phyloP scores from a whole-genome alignment of 2,888 invertebrate genomes.

The Malachius bipustulatus region DNA sequence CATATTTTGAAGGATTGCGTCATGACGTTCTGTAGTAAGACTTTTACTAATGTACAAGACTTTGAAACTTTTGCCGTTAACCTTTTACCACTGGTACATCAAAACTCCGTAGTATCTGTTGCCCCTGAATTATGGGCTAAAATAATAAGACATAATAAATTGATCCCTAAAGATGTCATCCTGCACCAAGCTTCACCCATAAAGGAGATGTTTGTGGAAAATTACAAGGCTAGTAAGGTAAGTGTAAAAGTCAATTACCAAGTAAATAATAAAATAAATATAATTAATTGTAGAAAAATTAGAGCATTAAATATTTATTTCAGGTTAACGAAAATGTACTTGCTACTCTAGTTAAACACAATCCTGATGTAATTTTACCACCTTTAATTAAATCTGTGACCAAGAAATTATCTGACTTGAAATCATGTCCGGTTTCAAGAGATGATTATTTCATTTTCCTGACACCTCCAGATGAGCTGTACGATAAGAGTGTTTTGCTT shows the following conservation, averaged over 20 bases:
- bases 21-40: too few species aligned
- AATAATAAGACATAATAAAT: conserved; percentile 45
- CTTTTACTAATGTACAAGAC: too few species aligned
- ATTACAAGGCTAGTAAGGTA: conserved; percentile 32
- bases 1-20: too few species aligned
- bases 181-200: conserved; percentile 45
- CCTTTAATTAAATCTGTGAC: conserved; percentile 50
- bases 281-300: conserved; percentile 11
- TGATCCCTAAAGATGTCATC: conserved; percentile 49
- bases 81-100: conserved; percentile 64
- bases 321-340: conserved; percentile 60
- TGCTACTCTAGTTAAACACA: conserved; percentile 51
- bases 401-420: conserved; percentile 48
- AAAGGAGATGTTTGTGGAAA: conserved; percentile 48
- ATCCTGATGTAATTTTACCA: conserved; percentile 53
- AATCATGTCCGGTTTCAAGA: conserved; percentile 59
- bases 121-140: conserved; percentile 58
- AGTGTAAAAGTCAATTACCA: conserved; percentile 13
- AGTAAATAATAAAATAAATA: conserved; percentile 3
- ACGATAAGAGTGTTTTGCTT: conserved; percentile 74
- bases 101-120: conserved; percentile 51
- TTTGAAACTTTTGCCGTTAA: too few species aligned
- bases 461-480: conserved; percentile 82
- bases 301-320: too few species aligned
- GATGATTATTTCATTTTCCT: conserved; percentile 70